Conservation (phyloP, 2,888 invertebrate species). For the Meiosimyza decipiens region DNA sequence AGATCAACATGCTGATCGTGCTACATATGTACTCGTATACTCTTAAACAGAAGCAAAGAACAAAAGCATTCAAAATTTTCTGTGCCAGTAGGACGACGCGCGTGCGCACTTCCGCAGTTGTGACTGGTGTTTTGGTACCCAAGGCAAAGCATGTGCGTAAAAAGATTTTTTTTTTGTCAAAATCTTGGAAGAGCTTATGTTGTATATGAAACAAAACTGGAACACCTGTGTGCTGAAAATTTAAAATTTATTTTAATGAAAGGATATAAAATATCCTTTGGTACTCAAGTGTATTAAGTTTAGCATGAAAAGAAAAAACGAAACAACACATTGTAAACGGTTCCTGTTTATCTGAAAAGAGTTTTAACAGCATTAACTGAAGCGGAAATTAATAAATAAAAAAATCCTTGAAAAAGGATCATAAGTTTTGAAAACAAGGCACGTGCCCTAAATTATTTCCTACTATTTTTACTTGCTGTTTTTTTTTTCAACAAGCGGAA, state of each 20-base stretch:
- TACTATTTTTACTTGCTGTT: no score
- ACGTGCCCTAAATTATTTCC: not conserved
- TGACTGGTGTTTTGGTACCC: not conserved
- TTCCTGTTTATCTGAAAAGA: not conserved
- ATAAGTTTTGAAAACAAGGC: not conserved
- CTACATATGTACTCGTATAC: no score
- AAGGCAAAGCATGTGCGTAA: not conserved
- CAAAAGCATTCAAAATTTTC: no score
- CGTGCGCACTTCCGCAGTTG: slow-evolving; percentile 26
- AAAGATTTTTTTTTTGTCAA: slow-evolving; percentile 11
- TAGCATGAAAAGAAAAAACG: not conserved
- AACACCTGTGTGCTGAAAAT: slow-evolving; percentile 5
- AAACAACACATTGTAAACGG: not conserved
- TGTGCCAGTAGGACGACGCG: not conserved
- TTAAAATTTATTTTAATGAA: no score
- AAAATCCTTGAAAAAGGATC: not conserved
- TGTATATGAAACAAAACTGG: not conserved
- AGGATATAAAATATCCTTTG: slow-evolving; percentile 22
- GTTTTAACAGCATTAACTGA: not conserved
- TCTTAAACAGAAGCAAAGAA: no score
- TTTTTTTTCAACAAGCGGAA: no score
- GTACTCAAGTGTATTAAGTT: not conserved
- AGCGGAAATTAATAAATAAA: slow-evolving; percentile 25
- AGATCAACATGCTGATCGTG: no score
- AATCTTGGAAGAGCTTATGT: slow-evolving; percentile 1